Percentiles rank a stretch among this genome's conserved stretches.
Evolutionary conservation across 30 jellyfish, hydroid and myxozoan species (phyloP).

Genomic region (Sanderia malayensis): DNA sequence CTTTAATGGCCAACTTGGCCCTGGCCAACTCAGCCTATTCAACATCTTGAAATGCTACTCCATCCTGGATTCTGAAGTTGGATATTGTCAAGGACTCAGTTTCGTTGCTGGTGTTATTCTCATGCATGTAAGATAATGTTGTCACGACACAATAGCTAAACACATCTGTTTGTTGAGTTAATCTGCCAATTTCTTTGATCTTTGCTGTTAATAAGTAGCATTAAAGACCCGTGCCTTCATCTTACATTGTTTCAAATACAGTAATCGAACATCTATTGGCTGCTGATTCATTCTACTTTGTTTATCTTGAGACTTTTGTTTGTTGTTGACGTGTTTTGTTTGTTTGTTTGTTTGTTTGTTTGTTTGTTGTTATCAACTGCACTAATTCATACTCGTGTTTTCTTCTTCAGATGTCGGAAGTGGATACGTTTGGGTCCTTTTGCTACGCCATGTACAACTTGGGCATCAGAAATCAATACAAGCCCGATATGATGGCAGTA

Average conservation of each 20-base stretch:
- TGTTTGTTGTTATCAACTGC: no score
- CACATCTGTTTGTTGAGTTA: no score
- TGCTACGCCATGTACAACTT: conserved; percentile 84
- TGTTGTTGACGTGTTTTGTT: background rate
- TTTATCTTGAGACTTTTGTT: no score
- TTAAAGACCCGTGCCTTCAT: no score
- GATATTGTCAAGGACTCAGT: conserved; percentile 99
- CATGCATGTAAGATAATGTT: conserved; percentile 99
- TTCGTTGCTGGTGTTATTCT: conserved; percentile 95
- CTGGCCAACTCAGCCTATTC: conserved; percentile 93
- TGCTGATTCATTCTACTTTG: no score
- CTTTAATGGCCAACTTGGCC: conserved; percentile 87
- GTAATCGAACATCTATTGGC: no score
- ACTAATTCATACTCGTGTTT: no score
- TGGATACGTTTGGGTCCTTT: conserved; percentile 81
- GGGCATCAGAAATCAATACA: conserved; percentile 91
- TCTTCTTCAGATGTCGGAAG: conserved; percentile 84
- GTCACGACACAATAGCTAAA: no score
- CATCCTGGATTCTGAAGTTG: conserved; percentile 90
- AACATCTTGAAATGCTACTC: conserved; percentile 84
- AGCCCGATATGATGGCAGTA: conserved; percentile 96
- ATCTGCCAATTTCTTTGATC: no score
- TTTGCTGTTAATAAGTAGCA: no score
- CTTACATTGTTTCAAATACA: no score
- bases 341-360: background rate